These are phyloP conservation scores for Psephotus haematonotus DNA, from an alignment of 2,113 vertebrate species.

Conservation along the genomic window DNA sequence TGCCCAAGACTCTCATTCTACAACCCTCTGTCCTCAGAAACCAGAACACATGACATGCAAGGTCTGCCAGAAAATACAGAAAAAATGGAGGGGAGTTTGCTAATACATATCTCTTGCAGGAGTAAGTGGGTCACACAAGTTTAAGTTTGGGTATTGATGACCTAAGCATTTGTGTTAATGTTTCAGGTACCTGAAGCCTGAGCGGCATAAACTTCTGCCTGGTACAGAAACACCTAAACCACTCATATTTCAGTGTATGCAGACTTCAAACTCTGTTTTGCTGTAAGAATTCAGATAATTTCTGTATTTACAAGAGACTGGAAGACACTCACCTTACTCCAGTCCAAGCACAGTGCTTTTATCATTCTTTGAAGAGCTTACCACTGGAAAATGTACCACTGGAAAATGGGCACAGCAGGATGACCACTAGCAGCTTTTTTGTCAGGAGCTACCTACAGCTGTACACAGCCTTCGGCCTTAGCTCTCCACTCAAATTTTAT, in stretches of 20 bases:
- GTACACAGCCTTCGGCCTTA: background rate
- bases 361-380: background rate
- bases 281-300: background rate
- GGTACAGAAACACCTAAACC: background rate
- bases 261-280: background rate
- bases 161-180: fast-evolving
- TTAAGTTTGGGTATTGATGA: background rate
- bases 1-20: too few relatives aligned
- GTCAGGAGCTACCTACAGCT: background rate
- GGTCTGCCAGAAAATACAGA: background rate
- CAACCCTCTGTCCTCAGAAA: background rate
- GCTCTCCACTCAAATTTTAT: background rate
- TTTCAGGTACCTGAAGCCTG: background rate
- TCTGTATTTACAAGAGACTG: background rate
- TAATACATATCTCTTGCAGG: background rate
- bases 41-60: fast-evolving
- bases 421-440: background rate
- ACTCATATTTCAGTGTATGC: background rate
- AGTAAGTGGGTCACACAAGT: background rate
- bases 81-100: background rate
- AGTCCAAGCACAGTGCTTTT: background rate
- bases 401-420: background rate
- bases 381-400: fast-evolving
- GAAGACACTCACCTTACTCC: background rate
- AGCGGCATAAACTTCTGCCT: background rate